phyloP scores from a whole-genome alignment of 2,113 vertebrate species.

The Hassar affinis region DNA sequence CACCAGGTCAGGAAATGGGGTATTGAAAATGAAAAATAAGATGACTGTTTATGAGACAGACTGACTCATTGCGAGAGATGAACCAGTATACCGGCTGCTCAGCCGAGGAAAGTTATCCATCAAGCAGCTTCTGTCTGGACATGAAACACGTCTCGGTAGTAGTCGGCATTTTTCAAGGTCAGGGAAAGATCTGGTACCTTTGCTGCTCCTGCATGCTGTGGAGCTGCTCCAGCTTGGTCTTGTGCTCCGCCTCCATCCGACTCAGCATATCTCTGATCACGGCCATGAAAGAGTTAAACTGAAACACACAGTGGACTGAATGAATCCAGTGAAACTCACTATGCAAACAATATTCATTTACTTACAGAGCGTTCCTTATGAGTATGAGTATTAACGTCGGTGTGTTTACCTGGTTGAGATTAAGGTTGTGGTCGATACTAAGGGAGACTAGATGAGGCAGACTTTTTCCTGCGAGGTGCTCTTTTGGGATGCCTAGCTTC shows the following conservation, averaged over 20 bases:
- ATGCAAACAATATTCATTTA: neutral
- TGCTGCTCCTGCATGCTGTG: constrained; percentile 97
- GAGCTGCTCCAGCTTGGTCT: constrained; percentile 96
- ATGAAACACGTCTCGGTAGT: neutral
- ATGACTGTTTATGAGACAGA: neutral
- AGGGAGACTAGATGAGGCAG: constrained; percentile 94
- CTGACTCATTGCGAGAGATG: neutral
- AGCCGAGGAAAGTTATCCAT: neutral
- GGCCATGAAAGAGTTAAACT: constrained; percentile 98
- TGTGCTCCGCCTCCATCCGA: constrained; percentile 92
- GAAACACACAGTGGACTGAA: constrained; percentile 38
- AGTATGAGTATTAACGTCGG: neutral
- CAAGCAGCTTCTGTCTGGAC: neutral
- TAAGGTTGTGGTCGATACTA: constrained; percentile 97
- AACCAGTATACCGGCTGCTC: neutral
- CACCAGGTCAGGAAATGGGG: neutral
- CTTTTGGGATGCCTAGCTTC: constrained; percentile 97
- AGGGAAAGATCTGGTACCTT: constrained; percentile 73
- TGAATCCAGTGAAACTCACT: neutral
- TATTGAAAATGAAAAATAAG: neutral
- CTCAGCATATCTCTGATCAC: constrained; percentile 95
- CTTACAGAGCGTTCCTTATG: too few species aligned
- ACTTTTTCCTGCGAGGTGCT: constrained; percentile 89
- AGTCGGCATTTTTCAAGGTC: neutral
- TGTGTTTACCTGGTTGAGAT: constrained; percentile 88